These are phyloP conservation scores for Melanostigma gelatinosum DNA, from an alignment of 2,113 vertebrate species.

Conservation along the genomic window DNA sequence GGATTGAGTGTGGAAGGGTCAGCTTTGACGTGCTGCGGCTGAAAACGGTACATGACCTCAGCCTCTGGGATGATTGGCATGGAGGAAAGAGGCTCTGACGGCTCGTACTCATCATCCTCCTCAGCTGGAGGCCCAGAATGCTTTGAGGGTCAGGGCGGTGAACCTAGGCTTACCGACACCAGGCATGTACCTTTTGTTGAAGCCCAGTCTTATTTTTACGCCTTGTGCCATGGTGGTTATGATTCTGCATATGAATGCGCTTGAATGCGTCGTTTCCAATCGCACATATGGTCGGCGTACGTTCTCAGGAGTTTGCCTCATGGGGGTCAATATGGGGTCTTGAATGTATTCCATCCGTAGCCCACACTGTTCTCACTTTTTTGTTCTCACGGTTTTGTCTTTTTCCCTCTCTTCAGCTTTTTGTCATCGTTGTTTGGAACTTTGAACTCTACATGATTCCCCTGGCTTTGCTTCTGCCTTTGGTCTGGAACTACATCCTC, in stretches of 20 bases:
- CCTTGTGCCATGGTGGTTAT: constrained; percentile 52
- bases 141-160: constrained; percentile 56
- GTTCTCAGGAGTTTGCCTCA: constrained; percentile 39
- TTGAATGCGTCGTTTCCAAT: constrained; percentile 39
- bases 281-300: constrained; percentile 49
- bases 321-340: constrained; percentile 20
- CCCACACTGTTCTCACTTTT: constrained; percentile 27
- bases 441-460: constrained; percentile 99
- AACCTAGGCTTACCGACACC: constrained; percentile 45
- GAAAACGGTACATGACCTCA: constrained; percentile 71
- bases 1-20: constrained; percentile 63
- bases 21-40: constrained; percentile 54
- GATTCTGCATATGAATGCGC: constrained; percentile 67
- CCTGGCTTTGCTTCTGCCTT: constrained; percentile 88
- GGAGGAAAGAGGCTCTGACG: constrained; percentile 66
- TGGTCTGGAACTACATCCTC: constrained; percentile 97
- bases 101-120: constrained; percentile 60
- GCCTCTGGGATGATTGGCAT: constrained; percentile 73
- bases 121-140: constrained; percentile 52
- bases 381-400: constrained; percentile 35
- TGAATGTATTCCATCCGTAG: constrained; percentile 30
- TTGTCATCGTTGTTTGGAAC: constrained; percentile 96
- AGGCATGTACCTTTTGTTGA: constrained; percentile 63
- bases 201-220: constrained; percentile 19
- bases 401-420: constrained; percentile 85